Evolutionary conservation across 2,888 invertebrate species (phyloP), one percentile per base, ranked within the genome.

Genomic region (Polia nebulosa): DNA sequence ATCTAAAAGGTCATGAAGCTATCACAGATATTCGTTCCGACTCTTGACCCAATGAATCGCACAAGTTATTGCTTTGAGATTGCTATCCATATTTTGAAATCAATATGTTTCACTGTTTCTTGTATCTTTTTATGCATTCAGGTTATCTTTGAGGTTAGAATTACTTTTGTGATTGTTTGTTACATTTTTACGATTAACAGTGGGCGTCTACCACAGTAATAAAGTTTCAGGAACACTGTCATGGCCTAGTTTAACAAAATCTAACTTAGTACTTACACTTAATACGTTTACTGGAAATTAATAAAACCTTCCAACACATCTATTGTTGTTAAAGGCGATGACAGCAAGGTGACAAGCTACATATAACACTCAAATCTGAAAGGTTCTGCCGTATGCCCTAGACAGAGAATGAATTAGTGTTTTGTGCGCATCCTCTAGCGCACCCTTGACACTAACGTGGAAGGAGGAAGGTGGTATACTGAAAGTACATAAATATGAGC

Each of bases 381-480:
- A 53, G 27, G 36, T 13, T 32, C 53, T 49, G 25, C 22, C 17
- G 32, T 70, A 39, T 27, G 36, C 32, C 60, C 61, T 76, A 77
- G 77, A 76, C 55, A 60, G 59, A 55, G 60, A 73, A 55, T 70
- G 60, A 51, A 39, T 44, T 58, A 70, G 44, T 51, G 9, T 20
- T 39, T 17, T 70, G 34, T 44, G 59, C 60, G 59, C 70, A 76
- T 70, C 53, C 71, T 70, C 60, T 34, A 32, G 11, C 61, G 71
- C 72, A 76, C 8, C 60, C 70, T 60, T 60, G 39, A 49, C 20
- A 51, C 39, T 22, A 61, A 17, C 7, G 72, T 61, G 61, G 49
- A 77, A 73, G 77, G 61, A 49, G 61, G 72, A 73, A 56, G 11
- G 77, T 11, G 27, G 2, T 25, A 76, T 15, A 51, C 20, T 32